Evolutionary conservation across 2,113 vertebrate species (phyloP).

Genomic region (Nymphicus hollandicus): DNA sequence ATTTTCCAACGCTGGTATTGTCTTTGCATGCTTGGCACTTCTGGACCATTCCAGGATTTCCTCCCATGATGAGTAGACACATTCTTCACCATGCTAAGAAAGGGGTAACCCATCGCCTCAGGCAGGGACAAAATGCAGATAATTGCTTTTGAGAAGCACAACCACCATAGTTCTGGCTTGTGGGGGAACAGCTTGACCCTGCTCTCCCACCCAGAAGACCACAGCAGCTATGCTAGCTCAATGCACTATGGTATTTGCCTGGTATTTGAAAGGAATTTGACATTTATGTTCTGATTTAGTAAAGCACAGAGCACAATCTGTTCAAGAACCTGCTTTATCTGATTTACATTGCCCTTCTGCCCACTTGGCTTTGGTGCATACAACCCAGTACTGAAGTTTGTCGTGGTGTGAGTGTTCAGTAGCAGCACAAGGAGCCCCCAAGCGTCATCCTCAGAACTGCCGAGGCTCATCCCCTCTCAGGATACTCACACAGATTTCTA

Average conservation of each 20-base stretch:
- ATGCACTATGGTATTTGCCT: background rate
- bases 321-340: background rate
- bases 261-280: slow-evolving; percentile 62
- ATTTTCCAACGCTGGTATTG: background rate
- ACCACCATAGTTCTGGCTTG: background rate
- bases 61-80: background rate
- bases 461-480: background rate
- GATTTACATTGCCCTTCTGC: background rate
- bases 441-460: background rate
- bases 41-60: slow-evolving; percentile 38
- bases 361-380: background rate
- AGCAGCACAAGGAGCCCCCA: background rate
- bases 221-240: background rate
- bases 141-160: background rate
- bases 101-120: background rate
- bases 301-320: slow-evolving; percentile 23
- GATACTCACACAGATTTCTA: background rate
- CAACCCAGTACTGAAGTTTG: background rate
- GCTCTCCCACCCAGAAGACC: background rate
- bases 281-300: slow-evolving; percentile 42
- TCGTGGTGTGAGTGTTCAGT: background rate
- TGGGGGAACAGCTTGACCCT: background rate
- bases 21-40: slow-evolving; percentile 11
- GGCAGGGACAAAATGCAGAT: background rate
- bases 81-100: slow-evolving; percentile 11